A percentile compares a stretch with the other conserved stretches of the same genome.
Evolutionary conservation across 2,888 invertebrate species (phyloP).

Genomic region (Petrophora chlorosata): DNA sequence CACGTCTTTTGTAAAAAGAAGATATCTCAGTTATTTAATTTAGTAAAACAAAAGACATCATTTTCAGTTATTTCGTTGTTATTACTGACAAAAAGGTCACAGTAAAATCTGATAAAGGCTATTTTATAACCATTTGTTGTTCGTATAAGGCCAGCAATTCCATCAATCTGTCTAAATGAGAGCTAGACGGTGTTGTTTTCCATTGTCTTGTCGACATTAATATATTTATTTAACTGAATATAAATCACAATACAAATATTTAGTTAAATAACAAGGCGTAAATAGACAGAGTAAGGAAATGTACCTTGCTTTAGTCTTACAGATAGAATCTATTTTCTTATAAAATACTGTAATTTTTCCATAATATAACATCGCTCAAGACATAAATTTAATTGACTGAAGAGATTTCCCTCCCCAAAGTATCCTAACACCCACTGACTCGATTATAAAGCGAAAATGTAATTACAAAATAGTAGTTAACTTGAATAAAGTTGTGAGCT

Average conservation of each 20-base stretch:
- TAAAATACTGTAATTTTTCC: no score
- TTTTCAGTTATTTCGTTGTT: conserved; percentile 42
- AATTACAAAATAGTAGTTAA: conserved; percentile 77
- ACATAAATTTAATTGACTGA: conserved; percentile 37
- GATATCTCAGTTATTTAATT: no score
- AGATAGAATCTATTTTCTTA: no score
- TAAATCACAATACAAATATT: no score
- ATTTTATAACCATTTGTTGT: conserved; percentile 67
- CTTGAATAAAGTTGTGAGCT: conserved; percentile 73
- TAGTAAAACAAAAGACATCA: not conserved
- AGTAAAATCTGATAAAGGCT: conserved; percentile 63
- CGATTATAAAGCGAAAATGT: conserved; percentile 74
- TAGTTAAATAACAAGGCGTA: no score
- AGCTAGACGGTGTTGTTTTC: conserved; percentile 55
- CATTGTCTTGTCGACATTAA: conserved; percentile 42
- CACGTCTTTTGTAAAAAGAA: no score
- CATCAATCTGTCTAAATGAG: conserved; percentile 67
- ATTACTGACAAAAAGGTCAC: conserved; percentile 40
- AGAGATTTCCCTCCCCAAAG: conserved; percentile 49
- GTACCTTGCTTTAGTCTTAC: not conserved
- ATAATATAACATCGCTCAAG: conserved; percentile 12
- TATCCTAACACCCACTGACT: conserved; percentile 54
- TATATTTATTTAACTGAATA: no score
- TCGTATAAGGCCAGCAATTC: conserved; percentile 60
- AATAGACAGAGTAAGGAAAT: no score